phyloP scores from a whole-genome alignment of 2,113 vertebrate species.

The Heloderma charlesbogerti region DNA sequence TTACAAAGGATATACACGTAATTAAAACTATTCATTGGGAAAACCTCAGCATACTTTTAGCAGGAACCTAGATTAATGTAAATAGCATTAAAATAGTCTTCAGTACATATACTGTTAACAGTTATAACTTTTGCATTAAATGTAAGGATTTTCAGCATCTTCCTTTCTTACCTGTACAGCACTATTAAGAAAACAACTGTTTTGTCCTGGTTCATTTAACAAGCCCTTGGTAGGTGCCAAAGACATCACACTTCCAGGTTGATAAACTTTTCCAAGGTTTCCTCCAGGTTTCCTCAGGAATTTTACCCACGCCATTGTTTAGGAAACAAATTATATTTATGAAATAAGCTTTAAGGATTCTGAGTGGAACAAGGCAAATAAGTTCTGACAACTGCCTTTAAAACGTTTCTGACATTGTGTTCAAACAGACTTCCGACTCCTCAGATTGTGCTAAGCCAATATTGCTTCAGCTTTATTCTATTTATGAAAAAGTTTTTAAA shows the following conservation, averaged over 20 bases:
- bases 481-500: conserved; percentile 19
- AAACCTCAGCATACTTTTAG: background rate
- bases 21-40: background rate
- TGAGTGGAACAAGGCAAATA: conserved; percentile 59
- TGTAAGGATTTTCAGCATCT: background rate
- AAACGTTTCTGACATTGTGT: conserved; percentile 35
- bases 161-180: conserved; percentile 93
- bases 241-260: conserved; percentile 94
- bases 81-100: background rate
- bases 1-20: background rate
- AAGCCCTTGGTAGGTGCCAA: conserved; percentile 96
- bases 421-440: background rate
- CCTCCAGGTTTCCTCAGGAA: conserved; percentile 91
- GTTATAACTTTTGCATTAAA: background rate
- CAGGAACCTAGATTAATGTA: background rate
- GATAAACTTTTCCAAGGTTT: conserved; percentile 93
- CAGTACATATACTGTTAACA: background rate
- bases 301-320: conserved; percentile 95
- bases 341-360: conserved; percentile 50
- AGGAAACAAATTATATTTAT: conserved; percentile 21
- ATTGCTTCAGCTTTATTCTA: conserved; percentile 25
- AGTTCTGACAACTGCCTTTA: conserved; percentile 32
- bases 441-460: conserved; percentile 29
- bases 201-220: conserved; percentile 95
- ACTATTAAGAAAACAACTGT: conserved; percentile 99